Base-by-base conservation (phyloP, 2,797 vertebrate species). In the Crossoptilon crossoptilon region DNA sequence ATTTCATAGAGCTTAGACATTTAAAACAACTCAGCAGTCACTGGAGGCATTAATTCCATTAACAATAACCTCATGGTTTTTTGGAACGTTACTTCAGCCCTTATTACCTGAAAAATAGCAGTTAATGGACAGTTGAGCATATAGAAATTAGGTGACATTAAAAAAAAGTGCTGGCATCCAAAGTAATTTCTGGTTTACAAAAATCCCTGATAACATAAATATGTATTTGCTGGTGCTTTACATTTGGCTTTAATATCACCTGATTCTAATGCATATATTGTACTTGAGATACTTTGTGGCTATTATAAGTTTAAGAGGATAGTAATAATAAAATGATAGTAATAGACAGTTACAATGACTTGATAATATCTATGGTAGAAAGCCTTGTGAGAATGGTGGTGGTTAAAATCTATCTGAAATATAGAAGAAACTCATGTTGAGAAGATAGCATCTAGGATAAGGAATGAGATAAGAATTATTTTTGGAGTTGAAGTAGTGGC, bases 231-330 rank as follows among this genome's bases (percentile, higher is more conserved):
- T 58, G 26, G 29, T 73, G 26, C 9, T 33, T 19, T 55, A 3
- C 46, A n/a, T 17, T 84, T 59, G 29, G 27, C 39, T 3, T 27
- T 70, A 9, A 12, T 67, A 24, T 71, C 78, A 44, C 14, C 88
- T 72, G 21, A 14, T 56, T 67, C 19, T 31, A 75, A 19, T 1
- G 0, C 3, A 1, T 37, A 3, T 60, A 7, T 69, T 58, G 33
- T 16, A 4, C 62, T 16, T 7, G 11, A 2, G 35, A 59, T 72
- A 22, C n/a, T 81, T 13, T 0, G 0, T 56, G 4, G 24, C 16
- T 53, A 29, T 35, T 84, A 62, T 39, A 87, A 33, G 7, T 56
- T 75, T 53, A 31, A 53, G 29, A 53, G 51, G 27, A 17, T 29
- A 53, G 15, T 53, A 53, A 31, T 53, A 29, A 29, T 71, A 37